Percentiles rank a stretch among this genome's conserved stretches.
Conservation (phyloP, 2,888 invertebrate genomes). For the Lasioglossum lativentre region DNA sequence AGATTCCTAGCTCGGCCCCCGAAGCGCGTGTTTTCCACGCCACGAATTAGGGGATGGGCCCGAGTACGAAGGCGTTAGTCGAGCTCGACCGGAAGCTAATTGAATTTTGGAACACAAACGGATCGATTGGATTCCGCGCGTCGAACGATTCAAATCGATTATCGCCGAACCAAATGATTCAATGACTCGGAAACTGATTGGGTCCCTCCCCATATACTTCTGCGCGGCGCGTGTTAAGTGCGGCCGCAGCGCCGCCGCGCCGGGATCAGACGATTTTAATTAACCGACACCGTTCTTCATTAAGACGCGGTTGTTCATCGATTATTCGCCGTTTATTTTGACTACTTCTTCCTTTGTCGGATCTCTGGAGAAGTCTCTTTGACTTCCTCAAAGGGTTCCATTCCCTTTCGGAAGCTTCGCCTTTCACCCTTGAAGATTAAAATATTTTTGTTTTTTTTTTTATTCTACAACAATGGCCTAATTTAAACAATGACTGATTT, state of each 20-base stretch:
- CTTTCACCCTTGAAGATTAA: background rate
- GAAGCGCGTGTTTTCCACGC: background rate
- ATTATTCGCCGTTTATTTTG: constrained; percentile 1
- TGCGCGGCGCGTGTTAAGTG: background rate
- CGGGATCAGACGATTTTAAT: background rate
- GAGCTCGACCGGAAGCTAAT: constrained; percentile 10
- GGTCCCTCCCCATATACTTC: background rate
- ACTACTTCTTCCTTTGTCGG: background rate
- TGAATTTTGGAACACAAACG: constrained; percentile 17
- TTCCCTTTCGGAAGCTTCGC: background rate
- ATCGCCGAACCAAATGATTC: constrained; percentile 9
- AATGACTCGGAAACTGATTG: constrained; percentile 16
- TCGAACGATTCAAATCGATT: background rate
- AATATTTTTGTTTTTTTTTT: background rate
- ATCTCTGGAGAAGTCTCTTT: background rate
- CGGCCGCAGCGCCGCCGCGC: background rate
- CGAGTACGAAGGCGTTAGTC: background rate
- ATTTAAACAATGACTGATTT: too few species aligned
- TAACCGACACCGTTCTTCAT: background rate
- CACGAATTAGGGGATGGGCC: background rate
- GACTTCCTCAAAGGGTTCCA: background rate
- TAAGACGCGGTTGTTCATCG: background rate
- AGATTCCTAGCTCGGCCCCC: background rate
- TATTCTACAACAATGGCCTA: too few species aligned
- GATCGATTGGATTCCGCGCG: constrained; percentile 17